phyloP scores from a whole-genome alignment of 2,797 vertebrate genomes.

The Phalloptychus januarius region DNA sequence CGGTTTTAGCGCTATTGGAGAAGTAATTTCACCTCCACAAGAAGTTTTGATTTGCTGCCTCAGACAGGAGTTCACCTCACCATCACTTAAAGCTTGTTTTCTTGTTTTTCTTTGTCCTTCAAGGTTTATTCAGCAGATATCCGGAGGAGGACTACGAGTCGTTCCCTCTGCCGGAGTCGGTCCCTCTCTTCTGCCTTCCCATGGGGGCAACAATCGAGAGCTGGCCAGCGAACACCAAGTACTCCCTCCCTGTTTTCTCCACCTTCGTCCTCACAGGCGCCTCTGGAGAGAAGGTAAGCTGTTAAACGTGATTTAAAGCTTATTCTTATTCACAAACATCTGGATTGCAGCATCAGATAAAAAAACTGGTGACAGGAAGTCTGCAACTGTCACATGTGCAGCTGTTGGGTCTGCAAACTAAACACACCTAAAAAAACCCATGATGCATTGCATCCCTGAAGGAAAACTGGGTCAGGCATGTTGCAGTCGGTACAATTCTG shows the following conservation, averaged over 20 bases:
- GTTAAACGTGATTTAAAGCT: neutral
- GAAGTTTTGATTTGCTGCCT: constrained; percentile 29
- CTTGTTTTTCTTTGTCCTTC: neutral
- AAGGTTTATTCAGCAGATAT: constrained; percentile 94
- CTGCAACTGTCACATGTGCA: constrained; percentile 37
- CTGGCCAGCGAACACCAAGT: constrained; percentile 93
- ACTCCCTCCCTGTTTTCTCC: constrained; percentile 94
- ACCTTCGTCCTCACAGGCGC: constrained; percentile 94
- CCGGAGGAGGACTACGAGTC: constrained; percentile 95
- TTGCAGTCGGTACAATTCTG: constrained; percentile 9
- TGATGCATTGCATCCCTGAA: constrained; percentile 7
- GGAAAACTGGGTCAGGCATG: constrained; percentile 55
- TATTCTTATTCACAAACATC: neutral
- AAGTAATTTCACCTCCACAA: constrained; percentile 15
- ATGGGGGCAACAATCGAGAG: constrained; percentile 95
- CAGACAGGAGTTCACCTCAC: constrained; percentile 2
- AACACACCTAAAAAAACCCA: constrained; percentile 29
- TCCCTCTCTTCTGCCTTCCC: constrained; percentile 95
- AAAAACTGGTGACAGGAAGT: constrained; percentile 33
- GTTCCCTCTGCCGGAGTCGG: constrained; percentile 93
- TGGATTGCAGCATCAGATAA: constrained; percentile 18
- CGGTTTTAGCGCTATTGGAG: constrained; percentile 11
- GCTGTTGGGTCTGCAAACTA: constrained; percentile 34
- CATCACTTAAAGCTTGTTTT: constrained; percentile 6
- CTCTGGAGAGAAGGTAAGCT: constrained; percentile 92